Evolutionary conservation across 2,888 invertebrate species (phyloP).

Genomic region (Phengaris arion): DNA sequence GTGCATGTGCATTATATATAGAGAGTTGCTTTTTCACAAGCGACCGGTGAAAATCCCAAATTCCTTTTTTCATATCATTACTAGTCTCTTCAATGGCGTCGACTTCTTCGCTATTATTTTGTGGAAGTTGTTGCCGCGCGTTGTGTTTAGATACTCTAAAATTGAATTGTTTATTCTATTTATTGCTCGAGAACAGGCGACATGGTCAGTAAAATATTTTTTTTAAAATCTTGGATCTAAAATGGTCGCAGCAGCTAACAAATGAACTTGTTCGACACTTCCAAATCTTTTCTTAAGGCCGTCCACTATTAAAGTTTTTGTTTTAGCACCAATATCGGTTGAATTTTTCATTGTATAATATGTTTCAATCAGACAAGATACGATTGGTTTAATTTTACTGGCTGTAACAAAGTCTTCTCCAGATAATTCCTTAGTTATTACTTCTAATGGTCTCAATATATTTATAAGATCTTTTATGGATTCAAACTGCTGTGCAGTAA

Average conservation of each 20-base stretch:
- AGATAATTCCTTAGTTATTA: slow-evolving; percentile 44
- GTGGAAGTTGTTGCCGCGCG: slow-evolving; percentile 40
- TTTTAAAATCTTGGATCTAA: slow-evolving; percentile 44
- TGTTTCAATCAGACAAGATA: slow-evolving; percentile 42
- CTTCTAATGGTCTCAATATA: slow-evolving; percentile 45
- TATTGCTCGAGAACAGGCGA: slow-evolving; percentile 41
- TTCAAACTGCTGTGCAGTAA: slow-evolving; percentile 42
- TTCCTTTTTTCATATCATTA: slow-evolving; percentile 34
- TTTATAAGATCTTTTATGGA: slow-evolving; percentile 41
- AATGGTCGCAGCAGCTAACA: slow-evolving; percentile 42
- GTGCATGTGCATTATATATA: slow-evolving; percentile 38
- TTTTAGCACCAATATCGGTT: slow-evolving; percentile 41
- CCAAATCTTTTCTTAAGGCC: slow-evolving; percentile 40
- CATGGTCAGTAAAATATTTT: slow-evolving; percentile 41
- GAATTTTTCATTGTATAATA: slow-evolving; percentile 43
- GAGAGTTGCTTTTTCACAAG: background rate
- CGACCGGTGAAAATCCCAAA: background rate
- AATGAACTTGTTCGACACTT: slow-evolving; percentile 40
- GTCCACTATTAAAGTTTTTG: slow-evolving; percentile 38
- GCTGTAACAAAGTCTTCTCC: slow-evolving; percentile 44
- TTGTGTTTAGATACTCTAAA: slow-evolving; percentile 42
- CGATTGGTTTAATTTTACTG: slow-evolving; percentile 47
- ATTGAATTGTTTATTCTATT: slow-evolving; percentile 42
- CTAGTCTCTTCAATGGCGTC: slow-evolving; percentile 37
- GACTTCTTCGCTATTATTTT: slow-evolving; percentile 41